These are phyloP conservation scores for Trinectes maculatus DNA, from an alignment of 2,113 vertebrate genomes.

Conservation along the genomic window DNA sequence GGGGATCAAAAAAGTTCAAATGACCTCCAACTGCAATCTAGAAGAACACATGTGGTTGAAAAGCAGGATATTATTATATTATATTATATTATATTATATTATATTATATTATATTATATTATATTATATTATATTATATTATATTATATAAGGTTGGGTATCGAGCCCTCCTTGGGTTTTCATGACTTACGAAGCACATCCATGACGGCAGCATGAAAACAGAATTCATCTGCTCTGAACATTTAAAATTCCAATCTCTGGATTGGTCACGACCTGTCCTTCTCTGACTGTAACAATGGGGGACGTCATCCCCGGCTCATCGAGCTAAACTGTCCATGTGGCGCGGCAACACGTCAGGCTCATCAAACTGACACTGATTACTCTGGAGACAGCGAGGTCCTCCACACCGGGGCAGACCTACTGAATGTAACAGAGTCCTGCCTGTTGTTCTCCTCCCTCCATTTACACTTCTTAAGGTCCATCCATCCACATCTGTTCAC, in stretches of 20 bases:
- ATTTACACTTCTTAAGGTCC: slow-evolving; percentile 10
- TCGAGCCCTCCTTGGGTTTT: background rate
- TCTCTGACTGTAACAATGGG: slow-evolving; percentile 2
- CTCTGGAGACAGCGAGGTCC: slow-evolving; percentile 1
- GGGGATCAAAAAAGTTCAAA: slow-evolving; percentile 9
- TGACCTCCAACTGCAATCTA: slow-evolving; percentile 18
- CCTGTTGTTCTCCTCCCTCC: slow-evolving; percentile 22
- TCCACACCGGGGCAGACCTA: background rate
- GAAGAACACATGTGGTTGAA: slow-evolving; percentile 2
- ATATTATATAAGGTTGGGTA: too few relatives aligned
- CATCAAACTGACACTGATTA: background rate
- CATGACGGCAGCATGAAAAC: background rate
- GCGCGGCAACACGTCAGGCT: background rate
- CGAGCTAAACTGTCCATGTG: background rate
- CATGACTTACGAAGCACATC: background rate
- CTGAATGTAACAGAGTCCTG: slow-evolving; percentile 24
- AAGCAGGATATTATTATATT: too few relatives aligned
- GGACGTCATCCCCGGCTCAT: background rate
- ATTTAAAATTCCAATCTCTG: background rate
- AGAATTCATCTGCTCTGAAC: background rate
- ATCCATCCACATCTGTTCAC: slow-evolving; percentile 31
- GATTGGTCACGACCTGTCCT: background rate
- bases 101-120: too few relatives aligned
- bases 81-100: too few relatives aligned
- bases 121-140: too few relatives aligned